Evolutionary conservation across 2,888 invertebrate genomes (phyloP).

Genomic region (Mythimna loreyi): DNA sequence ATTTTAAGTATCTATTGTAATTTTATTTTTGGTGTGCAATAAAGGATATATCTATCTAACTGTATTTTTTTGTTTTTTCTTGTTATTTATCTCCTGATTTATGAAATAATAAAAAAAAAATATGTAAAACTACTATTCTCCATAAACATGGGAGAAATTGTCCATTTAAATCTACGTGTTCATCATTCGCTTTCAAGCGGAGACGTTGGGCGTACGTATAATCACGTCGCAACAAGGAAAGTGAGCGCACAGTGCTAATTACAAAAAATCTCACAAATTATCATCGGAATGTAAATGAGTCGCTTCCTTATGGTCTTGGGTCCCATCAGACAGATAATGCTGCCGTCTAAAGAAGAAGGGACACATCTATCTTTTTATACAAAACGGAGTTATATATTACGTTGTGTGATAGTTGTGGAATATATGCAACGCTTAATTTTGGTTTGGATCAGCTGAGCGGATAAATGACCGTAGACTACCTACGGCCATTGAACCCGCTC

Average conservation of each 20-base stretch:
- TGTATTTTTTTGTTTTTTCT: too few relatives aligned
- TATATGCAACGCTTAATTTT: too few relatives aligned
- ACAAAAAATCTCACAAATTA: conserved; percentile 70
- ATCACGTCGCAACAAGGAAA: conserved; percentile 60
- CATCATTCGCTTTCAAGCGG: conserved; percentile 34
- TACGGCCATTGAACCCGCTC: too few relatives aligned
- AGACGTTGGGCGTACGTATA: conserved; percentile 29
- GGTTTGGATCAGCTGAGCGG: too few relatives aligned
- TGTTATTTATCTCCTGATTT: too few relatives aligned
- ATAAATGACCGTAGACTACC: too few relatives aligned
- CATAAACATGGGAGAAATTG: conserved; percentile 11
- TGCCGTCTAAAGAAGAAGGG: background rate
- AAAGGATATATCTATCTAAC: too few relatives aligned
- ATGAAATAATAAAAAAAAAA: too few relatives aligned
- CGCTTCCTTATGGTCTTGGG: conserved; percentile 56
- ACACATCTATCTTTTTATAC: background rate
- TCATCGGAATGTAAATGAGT: conserved; percentile 67
- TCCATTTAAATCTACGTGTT: conserved; percentile 8
- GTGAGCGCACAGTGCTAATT: conserved; percentile 66
- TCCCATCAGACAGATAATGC: conserved; percentile 48
- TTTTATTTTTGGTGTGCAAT: too few relatives aligned
- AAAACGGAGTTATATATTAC: background rate
- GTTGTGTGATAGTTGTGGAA: too few relatives aligned
- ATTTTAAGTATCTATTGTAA: too few relatives aligned
- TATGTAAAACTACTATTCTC: background rate